Evolutionary conservation across 2,888 invertebrate species (phyloP).

Genomic region (Synanthedon vespiformis): DNA sequence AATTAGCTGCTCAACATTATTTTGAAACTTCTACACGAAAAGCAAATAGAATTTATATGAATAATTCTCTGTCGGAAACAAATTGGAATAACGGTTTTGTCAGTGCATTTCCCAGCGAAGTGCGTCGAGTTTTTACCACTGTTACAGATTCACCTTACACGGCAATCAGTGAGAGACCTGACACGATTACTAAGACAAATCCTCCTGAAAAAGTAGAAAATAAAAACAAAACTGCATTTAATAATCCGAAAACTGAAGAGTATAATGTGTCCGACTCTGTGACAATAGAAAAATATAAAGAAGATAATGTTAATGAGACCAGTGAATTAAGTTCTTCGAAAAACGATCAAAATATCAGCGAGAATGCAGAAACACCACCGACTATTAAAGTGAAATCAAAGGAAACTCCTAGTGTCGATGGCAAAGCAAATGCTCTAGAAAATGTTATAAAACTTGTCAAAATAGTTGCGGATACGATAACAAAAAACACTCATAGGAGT

Average conservation of each 20-base stretch:
- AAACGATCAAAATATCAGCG: too few species aligned
- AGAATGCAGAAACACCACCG: too few species aligned
- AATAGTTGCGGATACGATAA: conserved; percentile 48
- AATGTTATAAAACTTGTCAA: conserved; percentile 40
- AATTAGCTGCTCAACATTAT: conserved; percentile 1
- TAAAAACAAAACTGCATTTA: not conserved
- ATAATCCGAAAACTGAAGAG: not conserved
- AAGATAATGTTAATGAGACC: too few species aligned
- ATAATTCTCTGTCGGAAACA: conserved; percentile 24
- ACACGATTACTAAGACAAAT: conserved; percentile 4
- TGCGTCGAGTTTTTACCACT: conserved; percentile 20
- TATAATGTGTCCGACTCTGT: not conserved
- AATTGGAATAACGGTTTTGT: conserved; percentile 18
- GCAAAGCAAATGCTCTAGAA: conserved; percentile 30
- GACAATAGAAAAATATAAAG: too few species aligned
- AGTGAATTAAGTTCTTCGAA: too few species aligned
- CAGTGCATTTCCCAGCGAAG: conserved; percentile 24
- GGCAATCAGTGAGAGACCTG: conserved; percentile 3
- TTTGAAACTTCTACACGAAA: conserved; percentile 11
- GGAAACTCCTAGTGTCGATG: conserved; percentile 6
- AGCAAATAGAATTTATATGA: conserved; percentile 19
- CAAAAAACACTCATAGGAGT: conserved; percentile 42
- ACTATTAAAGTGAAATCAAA: not conserved
- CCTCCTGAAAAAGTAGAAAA: not conserved
- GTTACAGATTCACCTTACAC: conserved; percentile 3